Evolutionary conservation across 2,888 invertebrate genomes (phyloP), one percentile per base, ranked within the genome.

Genomic region (Meliscaeva auricollis): DNA sequence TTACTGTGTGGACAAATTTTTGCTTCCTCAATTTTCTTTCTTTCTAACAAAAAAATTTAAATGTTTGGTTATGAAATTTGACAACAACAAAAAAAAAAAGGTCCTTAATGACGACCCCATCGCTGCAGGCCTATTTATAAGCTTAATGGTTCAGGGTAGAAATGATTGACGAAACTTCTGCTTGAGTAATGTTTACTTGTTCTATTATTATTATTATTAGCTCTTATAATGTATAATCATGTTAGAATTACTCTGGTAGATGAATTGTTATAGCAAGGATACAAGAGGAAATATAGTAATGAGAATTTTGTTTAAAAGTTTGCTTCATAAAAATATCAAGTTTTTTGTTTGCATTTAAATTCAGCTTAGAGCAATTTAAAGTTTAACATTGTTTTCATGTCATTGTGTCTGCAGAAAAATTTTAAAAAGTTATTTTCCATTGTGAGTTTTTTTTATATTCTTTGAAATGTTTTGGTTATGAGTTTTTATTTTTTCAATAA

Each of bases 161-260:
- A n/a, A 50, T 62, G 20, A 50, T 50, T 75, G 70, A 70, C 35
- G 38, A 64, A 78, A 78, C 66, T 68, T 72, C 60, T n/a, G 38
- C 22, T 72, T 72, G 68, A 50, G 32, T 48, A 68, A 73, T 77
- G 77, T 68, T 77, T 48, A 52, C 82, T 73, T 69, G 54, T 73
- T 82, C 41, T 62, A 73, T 70, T 52, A 69, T 62, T 17, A 9
- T 41, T 62, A 73, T 70, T 52, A 69, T 62, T 17, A 9, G 9
- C 9, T 48, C 9, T 5, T 11, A 17, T 17, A 15, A 30, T 54
- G n/a, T n/a, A 58, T 77, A 77, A 77, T 77, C 62, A 83, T 77
- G 15, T 73, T 83, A 32, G 69, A 69, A 83, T 69, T 69, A 41
- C 73, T 60, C 13, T 64, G 48, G 22, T 41, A 26, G 38, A 48